Evolutionary conservation across 2,797 vertebrate species (phyloP).

Genomic region (Sebastes matsubarae): DNA sequence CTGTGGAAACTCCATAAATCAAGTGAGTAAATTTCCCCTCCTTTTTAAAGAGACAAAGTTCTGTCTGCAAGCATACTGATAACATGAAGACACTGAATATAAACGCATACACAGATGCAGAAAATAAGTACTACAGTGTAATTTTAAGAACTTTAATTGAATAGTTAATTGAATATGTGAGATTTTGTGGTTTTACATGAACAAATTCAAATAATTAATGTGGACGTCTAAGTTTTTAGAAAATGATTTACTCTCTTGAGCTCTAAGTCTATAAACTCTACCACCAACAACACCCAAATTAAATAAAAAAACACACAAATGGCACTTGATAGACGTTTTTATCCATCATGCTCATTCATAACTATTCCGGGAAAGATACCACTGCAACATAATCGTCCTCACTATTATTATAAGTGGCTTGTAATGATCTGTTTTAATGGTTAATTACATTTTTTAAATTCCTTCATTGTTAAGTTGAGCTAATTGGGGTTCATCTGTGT

Average conservation of each 20-base stretch:
- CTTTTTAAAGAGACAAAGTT: not conserved
- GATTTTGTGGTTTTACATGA: not conserved
- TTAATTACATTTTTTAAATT: constrained; percentile 1
- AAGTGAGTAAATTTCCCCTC: not conserved
- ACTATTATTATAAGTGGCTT: not conserved
- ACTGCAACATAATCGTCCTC: not conserved
- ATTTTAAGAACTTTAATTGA: not conserved
- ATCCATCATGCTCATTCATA: not conserved
- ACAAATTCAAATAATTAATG: not conserved
- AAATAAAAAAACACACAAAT: not conserved
- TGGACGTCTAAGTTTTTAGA: not conserved
- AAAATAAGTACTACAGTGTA: not conserved
- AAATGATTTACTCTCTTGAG: not conserved
- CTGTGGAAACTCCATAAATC: not conserved
- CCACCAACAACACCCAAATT: not conserved
- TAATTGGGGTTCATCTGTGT: not conserved
- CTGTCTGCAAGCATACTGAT: not conserved
- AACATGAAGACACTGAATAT: not conserved
- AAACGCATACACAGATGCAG: not conserved
- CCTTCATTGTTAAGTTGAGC: not conserved
- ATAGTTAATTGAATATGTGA: not conserved
- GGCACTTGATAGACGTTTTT: not conserved
- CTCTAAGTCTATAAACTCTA: not conserved
- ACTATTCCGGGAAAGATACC: not conserved
- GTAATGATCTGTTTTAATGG: not conserved